Percentiles rank a stretch among this genome's conserved stretches.
These are phyloP conservation scores for Drosophila falleni DNA, from an alignment of 2,888 invertebrate species.

Conservation along the genomic window DNA sequence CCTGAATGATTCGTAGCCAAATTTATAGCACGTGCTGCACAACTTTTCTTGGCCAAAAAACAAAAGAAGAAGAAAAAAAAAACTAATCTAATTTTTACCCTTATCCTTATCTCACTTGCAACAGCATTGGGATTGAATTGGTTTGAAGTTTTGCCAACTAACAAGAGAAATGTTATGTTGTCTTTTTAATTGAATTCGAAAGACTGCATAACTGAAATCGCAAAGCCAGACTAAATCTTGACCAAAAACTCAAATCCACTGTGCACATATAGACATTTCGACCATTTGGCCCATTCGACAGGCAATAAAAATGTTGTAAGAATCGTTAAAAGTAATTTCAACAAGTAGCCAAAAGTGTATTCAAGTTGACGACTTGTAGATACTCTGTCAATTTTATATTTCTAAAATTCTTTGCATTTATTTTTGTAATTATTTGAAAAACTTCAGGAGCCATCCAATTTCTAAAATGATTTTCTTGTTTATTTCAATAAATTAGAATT, in stretches of 20 bases:
- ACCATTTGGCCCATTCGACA: slow-evolving; percentile 68
- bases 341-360: slow-evolving; percentile 2
- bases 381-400: slow-evolving; percentile 21
- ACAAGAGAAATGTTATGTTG: slow-evolving; percentile 69
- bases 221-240: slow-evolving; percentile 77
- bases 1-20: slow-evolving; percentile 76
- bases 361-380: background rate
- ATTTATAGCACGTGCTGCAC: slow-evolving; percentile 74
- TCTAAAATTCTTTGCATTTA: background rate
- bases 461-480: too few species aligned
- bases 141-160: slow-evolving; percentile 45
- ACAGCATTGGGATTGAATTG: slow-evolving; percentile 21
- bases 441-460: too few species aligned
- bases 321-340: slow-evolving; percentile 68
- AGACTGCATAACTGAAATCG: slow-evolving; percentile 78
- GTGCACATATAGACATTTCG: slow-evolving; percentile 30
- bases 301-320: slow-evolving; percentile 77
- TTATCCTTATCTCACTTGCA: slow-evolving; percentile 54
- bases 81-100: slow-evolving; percentile 30
- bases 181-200: slow-evolving; percentile 78
- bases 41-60: slow-evolving; percentile 16
- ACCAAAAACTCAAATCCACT: slow-evolving; percentile 46
- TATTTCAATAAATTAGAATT: too few species aligned
- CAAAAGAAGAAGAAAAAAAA: background rate
- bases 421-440: too few species aligned